Percentiles rank a stretch among this genome's conserved stretches.
Conservation (phyloP, 2,113 vertebrate species). For the Pelobates fuscus region DNA sequence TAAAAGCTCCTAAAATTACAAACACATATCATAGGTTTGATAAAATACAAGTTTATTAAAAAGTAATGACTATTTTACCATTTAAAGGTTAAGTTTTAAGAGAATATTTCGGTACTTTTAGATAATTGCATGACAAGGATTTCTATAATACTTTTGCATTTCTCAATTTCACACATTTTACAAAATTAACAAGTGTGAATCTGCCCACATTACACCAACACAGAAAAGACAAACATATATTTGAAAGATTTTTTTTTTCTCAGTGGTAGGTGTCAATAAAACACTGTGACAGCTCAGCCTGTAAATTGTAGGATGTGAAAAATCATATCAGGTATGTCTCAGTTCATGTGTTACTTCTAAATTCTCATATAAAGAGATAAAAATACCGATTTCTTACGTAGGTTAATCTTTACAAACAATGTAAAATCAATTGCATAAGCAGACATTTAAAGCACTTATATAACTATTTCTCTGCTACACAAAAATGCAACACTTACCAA, state of each 20-base stretch:
- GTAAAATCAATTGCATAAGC: background rate
- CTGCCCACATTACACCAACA: conserved; percentile 52
- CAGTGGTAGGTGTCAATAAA: conserved; percentile 36
- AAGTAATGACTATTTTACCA: background rate
- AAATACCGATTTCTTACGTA: background rate
- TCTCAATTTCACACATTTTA: conserved; percentile 48
- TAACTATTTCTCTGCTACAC: too few species aligned
- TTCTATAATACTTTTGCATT: conserved; percentile 18
- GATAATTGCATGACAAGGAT: conserved; percentile 41
- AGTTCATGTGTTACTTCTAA: conserved; percentile 8
- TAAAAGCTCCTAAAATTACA: background rate
- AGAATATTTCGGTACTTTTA: conserved; percentile 43
- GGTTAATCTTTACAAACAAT: background rate
- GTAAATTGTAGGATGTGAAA: conserved; percentile 31
- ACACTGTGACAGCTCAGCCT: conserved; percentile 25
- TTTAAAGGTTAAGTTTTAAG: conserved; percentile 35
- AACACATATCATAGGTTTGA: background rate
- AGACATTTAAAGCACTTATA: background rate
- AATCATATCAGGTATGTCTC: conserved; percentile 22
- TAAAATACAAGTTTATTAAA: background rate
- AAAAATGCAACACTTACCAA: too few species aligned
- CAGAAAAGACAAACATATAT: conserved; percentile 48
- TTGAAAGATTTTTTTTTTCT: conserved; percentile 40
- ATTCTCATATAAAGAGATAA: conserved; percentile 12
- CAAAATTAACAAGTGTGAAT: conserved; percentile 49